Base-by-base conservation (phyloP, 2,113 vertebrate species). In the Aleadryas rufinucha region DNA sequence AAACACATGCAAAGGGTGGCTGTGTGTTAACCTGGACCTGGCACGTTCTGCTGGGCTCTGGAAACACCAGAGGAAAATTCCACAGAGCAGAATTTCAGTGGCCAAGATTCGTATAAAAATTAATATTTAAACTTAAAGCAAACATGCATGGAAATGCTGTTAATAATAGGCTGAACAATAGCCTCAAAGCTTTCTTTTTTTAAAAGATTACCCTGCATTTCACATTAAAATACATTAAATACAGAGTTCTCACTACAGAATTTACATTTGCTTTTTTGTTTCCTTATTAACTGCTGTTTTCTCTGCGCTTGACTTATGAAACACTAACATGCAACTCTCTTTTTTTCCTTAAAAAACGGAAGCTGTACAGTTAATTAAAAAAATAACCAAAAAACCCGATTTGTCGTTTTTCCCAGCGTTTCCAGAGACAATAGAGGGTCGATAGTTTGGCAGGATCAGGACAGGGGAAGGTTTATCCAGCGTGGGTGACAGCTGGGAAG, bases 31-130 rank as follows among this genome's bases (percentile, higher is more conserved):
- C 82, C 19, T 26, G 53, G 93, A 61, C 69, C 80, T 83, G 93
- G 77, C 94, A 91, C 85, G 12, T 76, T 50, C 41, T 91, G 90
- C 74, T 80, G 94, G 88, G 91, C 93, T 88, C 75, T 65, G 56
- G 61, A 81, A 94, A 92, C 86, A 74, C 47, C 95, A 37, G 66
- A 68, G 78, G 65, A 59, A 91, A 52, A 72, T 72, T 65, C 92
- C 94, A 41, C 57, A 26, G 49, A 35, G 53, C 28, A 76, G 18
- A 6, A 77, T 68, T 87, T 71, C 93, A 74, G 68, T 41, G 94
- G 72, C 80, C 68, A 91, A 80, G 93, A 96, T 93, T 89, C 76
- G 75, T 35, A 86, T 75, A 64, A 93, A 93, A 97, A 98, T 90
- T 81, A 59, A 23, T 66, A 56, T 65, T 90, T 84, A 39, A 89